These are phyloP conservation scores for Apodemia hepburni DNA, from an alignment of 2,888 invertebrate species.

Conservation along the genomic window DNA sequence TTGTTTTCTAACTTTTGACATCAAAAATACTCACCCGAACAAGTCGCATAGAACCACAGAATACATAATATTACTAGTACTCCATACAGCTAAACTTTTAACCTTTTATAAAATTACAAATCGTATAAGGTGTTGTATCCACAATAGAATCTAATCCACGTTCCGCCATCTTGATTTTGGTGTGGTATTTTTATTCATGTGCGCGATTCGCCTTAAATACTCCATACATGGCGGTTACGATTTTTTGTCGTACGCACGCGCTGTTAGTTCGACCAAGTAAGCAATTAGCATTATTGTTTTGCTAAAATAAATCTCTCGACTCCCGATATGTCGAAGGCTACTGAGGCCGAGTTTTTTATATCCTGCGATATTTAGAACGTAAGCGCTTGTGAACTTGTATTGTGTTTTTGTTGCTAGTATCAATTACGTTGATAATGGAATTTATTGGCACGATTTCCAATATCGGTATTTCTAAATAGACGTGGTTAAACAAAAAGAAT, in stretches of 20 bases:
- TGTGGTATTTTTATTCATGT: conserved; percentile 66
- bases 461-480: too few species aligned
- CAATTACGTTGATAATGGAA: conserved; percentile 10
- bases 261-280: conserved; percentile 44
- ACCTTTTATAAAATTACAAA: not conserved
- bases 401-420: not conserved
- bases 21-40: too few species aligned
- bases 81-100: not conserved
- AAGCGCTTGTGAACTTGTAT: not conserved
- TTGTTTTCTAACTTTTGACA: too few species aligned
- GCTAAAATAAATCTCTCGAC: conserved; percentile 27
- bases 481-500: too few species aligned
- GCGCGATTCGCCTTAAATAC: conserved; percentile 49
- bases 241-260: conserved; percentile 51
- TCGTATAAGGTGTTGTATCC: not conserved
- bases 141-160: conserved; percentile 4
- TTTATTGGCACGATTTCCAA: not conserved
- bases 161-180: conserved; percentile 52
- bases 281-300: conserved; percentile 44
- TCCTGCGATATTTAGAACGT: conserved; percentile 16
- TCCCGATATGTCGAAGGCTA: conserved; percentile 24
- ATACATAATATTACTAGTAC: too few species aligned
- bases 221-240: conserved; percentile 47
- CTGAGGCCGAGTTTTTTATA: conserved; percentile 15
- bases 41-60: not conserved